These are phyloP conservation scores for Irena cyanogastra DNA, from an alignment of 2,113 vertebrate species.

Conservation along the genomic window DNA sequence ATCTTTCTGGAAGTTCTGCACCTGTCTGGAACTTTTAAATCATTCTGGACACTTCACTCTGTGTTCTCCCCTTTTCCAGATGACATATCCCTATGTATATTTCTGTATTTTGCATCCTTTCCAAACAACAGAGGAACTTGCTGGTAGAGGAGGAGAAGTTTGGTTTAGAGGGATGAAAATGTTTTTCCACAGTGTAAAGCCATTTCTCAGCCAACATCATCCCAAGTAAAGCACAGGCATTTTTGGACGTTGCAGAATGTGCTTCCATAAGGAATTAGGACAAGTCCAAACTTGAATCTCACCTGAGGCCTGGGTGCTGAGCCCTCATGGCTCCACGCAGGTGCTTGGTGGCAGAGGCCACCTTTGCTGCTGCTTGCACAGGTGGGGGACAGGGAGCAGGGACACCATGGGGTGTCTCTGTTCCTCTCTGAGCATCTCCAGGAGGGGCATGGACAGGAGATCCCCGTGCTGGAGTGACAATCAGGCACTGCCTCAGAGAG, in stretches of 20 bases:
- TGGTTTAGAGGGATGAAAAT: not conserved
- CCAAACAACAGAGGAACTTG: not conserved
- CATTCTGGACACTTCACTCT: not conserved
- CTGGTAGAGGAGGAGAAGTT: not conserved
- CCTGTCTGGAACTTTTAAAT: not conserved
- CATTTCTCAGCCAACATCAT: not conserved
- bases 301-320: not conserved
- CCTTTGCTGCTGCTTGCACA: not conserved
- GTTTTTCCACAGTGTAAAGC: not conserved
- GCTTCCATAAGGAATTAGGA: not conserved
- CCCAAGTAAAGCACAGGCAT: not conserved
- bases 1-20: not conserved
- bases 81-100: not conserved
- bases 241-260: not conserved
- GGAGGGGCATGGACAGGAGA: not conserved
- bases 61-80: not conserved
- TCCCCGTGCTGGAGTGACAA: not conserved
- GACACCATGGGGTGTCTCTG: not conserved
- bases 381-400: rapidly evolving
- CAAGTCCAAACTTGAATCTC: not conserved
- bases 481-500: not conserved
- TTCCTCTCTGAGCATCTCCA: not conserved
- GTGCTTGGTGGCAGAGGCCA: not conserved
- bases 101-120: not conserved
- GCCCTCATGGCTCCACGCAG: rapidly evolving